Conservation (phyloP, 2,888 invertebrate species). For the Eumacrocentrus americanus region DNA sequence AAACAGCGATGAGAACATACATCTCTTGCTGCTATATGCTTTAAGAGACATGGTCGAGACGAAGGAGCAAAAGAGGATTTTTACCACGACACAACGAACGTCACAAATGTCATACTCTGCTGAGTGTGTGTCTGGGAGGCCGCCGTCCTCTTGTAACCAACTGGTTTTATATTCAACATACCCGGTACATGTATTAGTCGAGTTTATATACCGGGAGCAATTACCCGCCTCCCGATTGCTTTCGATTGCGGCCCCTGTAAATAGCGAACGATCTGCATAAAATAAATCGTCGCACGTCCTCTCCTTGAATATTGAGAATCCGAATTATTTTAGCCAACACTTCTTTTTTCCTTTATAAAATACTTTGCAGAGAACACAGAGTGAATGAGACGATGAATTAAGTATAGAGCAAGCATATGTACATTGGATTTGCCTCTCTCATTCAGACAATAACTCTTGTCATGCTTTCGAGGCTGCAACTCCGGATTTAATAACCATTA, state of each 20-base stretch:
- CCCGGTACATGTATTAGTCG: not conserved
- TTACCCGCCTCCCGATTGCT: conserved; percentile 42
- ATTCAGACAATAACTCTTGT: too few relatives aligned
- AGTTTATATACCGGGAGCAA: conserved; percentile 37
- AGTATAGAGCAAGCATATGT: too few relatives aligned
- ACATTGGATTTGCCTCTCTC: too few relatives aligned
- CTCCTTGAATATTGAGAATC: too few relatives aligned
- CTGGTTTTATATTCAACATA: conserved; percentile 18
- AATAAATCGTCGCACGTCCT: conserved; percentile 38
- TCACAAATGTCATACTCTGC: conserved; percentile 29
- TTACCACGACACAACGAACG: too few relatives aligned
- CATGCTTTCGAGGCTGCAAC: conserved; percentile 7
- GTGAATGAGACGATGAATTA: too few relatives aligned
- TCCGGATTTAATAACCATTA: conserved; percentile 55
- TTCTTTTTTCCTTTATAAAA: too few relatives aligned
- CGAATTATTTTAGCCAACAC: too few relatives aligned
- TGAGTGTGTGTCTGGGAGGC: conserved; percentile 25
- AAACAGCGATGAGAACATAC: not conserved
- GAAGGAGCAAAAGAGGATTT: conserved; percentile 1
- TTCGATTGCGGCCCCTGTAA: conserved; percentile 38
- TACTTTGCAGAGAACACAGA: too few relatives aligned
- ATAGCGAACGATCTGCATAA: conserved; percentile 43
- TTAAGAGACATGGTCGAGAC: too few relatives aligned
- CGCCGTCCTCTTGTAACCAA: conserved; percentile 19
- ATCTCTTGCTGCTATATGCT: not conserved